Conservation (phyloP, 2,113 vertebrate species). For the Pseudorhombus dupliciocellatus region DNA sequence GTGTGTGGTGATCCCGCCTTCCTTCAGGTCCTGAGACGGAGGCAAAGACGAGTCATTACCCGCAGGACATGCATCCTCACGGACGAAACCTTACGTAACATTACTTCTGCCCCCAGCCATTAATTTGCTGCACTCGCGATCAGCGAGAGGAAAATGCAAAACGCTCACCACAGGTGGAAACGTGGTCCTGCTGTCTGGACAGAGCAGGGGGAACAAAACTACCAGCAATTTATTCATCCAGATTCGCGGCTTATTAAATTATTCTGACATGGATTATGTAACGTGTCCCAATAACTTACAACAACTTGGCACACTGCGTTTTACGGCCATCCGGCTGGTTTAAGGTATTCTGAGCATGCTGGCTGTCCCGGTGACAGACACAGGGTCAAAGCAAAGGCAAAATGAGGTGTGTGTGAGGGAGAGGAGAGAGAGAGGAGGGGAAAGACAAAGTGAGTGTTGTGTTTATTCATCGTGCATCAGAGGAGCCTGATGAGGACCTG, state of each 20-base stretch:
- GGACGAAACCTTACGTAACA: constrained; percentile 39
- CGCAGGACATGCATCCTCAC: constrained; percentile 12
- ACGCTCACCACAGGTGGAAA: constrained; percentile 27
- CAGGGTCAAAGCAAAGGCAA: constrained; percentile 59
- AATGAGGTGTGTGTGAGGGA: constrained; percentile 15
- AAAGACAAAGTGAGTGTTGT: constrained; percentile 45
- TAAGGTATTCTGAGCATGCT: constrained; percentile 13
- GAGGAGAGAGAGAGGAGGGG: constrained; percentile 8
- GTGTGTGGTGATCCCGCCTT: constrained; percentile 11
- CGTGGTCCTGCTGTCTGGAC: constrained; percentile 10
- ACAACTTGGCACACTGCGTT: constrained; percentile 4
- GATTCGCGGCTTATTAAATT: constrained; percentile 37
- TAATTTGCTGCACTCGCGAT: constrained; percentile 9
- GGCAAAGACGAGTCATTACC: constrained; percentile 15
- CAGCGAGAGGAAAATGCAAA: constrained; percentile 1
- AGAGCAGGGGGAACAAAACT: neutral
- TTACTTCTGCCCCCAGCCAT: constrained; percentile 27
- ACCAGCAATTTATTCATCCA: constrained; percentile 22
- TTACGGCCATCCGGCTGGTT: constrained; percentile 39
- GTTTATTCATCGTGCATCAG: constrained; percentile 63
- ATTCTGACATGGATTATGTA: constrained; percentile 52
- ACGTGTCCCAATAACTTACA: constrained; percentile 15
- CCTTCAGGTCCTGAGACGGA: neutral
- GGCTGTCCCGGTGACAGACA: constrained; percentile 32
- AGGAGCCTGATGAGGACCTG: constrained; percentile 53